Base-by-base conservation (phyloP, 2,888 invertebrate genomes). In the Campoplex nolae region DNA sequence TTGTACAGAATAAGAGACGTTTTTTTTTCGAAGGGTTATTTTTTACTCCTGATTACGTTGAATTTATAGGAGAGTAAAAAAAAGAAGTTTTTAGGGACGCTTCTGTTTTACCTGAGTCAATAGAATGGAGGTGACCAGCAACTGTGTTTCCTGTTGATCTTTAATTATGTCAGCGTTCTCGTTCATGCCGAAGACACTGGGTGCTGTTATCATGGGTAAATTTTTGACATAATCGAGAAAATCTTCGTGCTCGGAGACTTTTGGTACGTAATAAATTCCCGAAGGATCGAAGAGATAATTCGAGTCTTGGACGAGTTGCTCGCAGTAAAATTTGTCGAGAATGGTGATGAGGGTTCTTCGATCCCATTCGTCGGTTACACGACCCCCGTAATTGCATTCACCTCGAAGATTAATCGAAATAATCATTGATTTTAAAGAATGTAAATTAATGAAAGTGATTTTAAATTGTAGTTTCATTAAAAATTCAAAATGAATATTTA, bases 291-390 rank as follows among this genome's bases (percentile, higher is more conserved):
- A 93, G 62, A 87, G 82, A 88, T 92, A 89, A 78, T 88, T 81
- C 68, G 83, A 11, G 65, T 96, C 95, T 75, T 96, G 95, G 6
- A 98, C 95, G 9, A 98, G 95, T 28, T 95, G 95, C 0, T 96
- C 95, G 91, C 97, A 97, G 95, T 98, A 99, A 94, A 97, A 99
- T 92, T 97, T 97, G 88, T 94, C 95, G 77, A 99, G 95, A 88
- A 99, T 97, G 2, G 98, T 98, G 92, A 96, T 96, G 83, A 99
- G 96, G 62, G 97, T 97, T 78, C 99, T 96, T n/a, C 98, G 95
- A 95, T 99, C 99, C 98, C 98, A 98, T 94, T 98, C 98, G 94
- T 99, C 99, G 0, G 99, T 99, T 18, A 99, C 98, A 67, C 98
- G 96, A 0, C 99, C 99, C 13, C 99, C 99, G 94, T 99, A 99